phyloP scores from a whole-genome alignment of 1,140 invertebrate species.

The Macrocentrus cingulum region DNA sequence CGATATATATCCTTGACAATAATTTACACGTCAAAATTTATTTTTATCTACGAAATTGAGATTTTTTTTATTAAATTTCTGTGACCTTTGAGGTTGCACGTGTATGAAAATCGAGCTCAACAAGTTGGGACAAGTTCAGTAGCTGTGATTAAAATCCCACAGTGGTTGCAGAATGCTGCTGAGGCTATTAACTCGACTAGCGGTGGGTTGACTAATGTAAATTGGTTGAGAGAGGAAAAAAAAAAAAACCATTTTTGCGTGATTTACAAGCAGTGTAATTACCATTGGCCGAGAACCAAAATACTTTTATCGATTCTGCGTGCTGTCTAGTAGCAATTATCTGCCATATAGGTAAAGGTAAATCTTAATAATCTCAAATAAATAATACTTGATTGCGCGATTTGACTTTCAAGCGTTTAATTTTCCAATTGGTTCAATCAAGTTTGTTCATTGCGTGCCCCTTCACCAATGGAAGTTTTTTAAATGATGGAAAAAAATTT shows the following conservation, averaged over 20 bases:
- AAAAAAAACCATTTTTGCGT: no score
- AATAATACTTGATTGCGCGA: neutral
- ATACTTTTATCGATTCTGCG: neutral
- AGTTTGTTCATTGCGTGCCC: constrained; percentile 8
- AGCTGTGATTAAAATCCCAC: neutral
- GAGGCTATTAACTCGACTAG: no score
- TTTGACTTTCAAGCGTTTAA: no score
- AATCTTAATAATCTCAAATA: neutral
- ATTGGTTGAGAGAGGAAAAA: neutral
- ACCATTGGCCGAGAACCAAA: neutral
- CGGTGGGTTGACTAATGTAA: neutral
- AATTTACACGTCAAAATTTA: no score
- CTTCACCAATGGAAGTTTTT: neutral
- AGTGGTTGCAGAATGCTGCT: no score
- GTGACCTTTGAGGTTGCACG: no score
- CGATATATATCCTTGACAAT: no score
- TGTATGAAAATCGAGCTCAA: neutral
- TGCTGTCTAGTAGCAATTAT: neutral
- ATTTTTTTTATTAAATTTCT: no score
- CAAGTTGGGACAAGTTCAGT: neutral
- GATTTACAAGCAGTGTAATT: no score
- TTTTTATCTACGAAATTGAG: no score
- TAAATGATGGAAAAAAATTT: no score
- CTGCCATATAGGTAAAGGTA: neutral
- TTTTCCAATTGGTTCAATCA: constrained; percentile 4